Evolutionary conservation across 2,113 vertebrate genomes (phyloP).

Genomic region (Hymenochirus boettgeri): DNA sequence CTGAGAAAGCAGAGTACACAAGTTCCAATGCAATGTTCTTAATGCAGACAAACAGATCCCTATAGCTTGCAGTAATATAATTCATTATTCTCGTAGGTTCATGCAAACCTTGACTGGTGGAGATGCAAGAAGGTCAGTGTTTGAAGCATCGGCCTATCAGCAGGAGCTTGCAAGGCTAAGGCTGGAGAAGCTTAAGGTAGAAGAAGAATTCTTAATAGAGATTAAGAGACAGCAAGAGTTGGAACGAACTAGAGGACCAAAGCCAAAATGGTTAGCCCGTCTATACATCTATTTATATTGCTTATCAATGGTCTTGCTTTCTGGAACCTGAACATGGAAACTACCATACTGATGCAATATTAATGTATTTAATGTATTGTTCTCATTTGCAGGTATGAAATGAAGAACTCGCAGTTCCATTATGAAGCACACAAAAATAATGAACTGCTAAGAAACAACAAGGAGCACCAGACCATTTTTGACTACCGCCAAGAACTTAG

Average conservation of each 20-base stretch:
- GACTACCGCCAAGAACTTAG: constrained; percentile 18
- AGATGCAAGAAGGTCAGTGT: not conserved
- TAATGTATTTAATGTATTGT: not conserved
- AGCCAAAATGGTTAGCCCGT: constrained; percentile 28
- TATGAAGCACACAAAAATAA: constrained; percentile 46
- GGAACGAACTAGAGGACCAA: constrained; percentile 38
- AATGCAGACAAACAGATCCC: too few relatives aligned
- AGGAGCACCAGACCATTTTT: constrained; percentile 16
- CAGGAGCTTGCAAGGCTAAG: constrained; percentile 29
- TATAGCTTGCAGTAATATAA: not conserved
- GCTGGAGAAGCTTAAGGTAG: constrained; percentile 25
- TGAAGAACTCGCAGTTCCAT: constrained; percentile 34
- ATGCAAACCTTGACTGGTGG: constrained; percentile 32
- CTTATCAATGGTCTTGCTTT: too few relatives aligned
- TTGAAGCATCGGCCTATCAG: constrained; percentile 34
- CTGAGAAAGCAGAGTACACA: too few relatives aligned
- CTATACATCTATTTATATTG: too few relatives aligned
- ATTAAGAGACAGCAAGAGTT: constrained; percentile 39
- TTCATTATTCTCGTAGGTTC: constrained; percentile 29
- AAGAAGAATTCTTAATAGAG: constrained; percentile 40
- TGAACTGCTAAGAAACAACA: constrained; percentile 35
- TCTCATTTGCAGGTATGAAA: constrained; percentile 14
- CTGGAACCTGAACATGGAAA: not conserved
- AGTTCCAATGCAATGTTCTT: too few relatives aligned
- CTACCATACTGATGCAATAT: not conserved